Conservation (phyloP, 2,888 invertebrate species). For the Coremacera marginata region DNA sequence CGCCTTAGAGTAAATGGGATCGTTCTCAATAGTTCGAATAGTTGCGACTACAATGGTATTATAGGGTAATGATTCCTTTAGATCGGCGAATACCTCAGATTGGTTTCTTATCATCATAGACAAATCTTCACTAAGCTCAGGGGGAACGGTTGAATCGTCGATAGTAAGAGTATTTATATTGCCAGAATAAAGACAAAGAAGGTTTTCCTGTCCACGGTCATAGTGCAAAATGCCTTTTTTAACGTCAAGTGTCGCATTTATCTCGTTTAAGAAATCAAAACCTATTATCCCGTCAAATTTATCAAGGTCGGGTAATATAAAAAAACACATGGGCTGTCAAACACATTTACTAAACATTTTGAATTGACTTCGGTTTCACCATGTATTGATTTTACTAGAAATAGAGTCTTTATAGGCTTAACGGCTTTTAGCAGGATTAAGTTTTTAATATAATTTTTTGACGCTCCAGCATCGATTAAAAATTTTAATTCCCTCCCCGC, state of each 20-base stretch:
- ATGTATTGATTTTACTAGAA: too few species aligned
- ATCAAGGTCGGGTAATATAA: neutral
- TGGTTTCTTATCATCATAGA: conserved; percentile 11
- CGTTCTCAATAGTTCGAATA: conserved; percentile 32
- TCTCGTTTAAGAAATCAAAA: neutral
- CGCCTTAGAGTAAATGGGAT: conserved; percentile 20
- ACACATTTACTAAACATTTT: conserved; percentile 27
- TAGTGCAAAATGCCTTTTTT: neutral
- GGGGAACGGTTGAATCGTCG: conserved; percentile 30
- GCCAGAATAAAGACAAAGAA: neutral
- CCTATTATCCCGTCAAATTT: neutral
- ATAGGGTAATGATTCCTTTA: neutral
- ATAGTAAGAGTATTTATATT: neutral
- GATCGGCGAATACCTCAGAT: neutral
- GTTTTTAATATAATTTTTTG: too few species aligned
- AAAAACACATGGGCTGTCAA: neutral
- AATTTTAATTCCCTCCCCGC: too few species aligned
- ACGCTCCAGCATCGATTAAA: too few species aligned
- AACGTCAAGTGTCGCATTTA: neutral
- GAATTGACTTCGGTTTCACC: too few species aligned
- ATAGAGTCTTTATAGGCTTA: too few species aligned
- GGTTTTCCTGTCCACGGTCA: too few species aligned
- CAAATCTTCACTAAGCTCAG: neutral
- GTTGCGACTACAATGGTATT: conserved; percentile 39
- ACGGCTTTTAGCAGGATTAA: too few species aligned